phyloP scores from a whole-genome alignment of 2,888 invertebrate species.

The Camponotus fellah region DNA sequence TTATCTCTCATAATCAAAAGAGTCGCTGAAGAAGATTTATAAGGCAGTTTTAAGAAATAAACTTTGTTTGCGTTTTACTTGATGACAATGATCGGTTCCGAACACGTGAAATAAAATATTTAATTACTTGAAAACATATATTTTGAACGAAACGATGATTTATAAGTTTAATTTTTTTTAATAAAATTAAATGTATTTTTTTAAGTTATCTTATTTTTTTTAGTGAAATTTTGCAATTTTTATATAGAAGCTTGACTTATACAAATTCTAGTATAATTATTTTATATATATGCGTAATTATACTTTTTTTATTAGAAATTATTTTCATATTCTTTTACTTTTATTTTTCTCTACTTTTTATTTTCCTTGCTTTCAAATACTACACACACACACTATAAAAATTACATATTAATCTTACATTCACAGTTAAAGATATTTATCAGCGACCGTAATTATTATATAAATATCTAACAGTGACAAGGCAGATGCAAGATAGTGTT shows the following conservation, averaged over 20 bases:
- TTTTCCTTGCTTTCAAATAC: not conserved
- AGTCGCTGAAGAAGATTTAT: no score
- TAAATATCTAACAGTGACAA: not conserved
- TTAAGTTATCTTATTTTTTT: not conserved
- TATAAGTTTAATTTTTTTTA: not conserved
- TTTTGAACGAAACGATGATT: not conserved
- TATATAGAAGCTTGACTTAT: not conserved
- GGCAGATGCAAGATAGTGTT: not conserved
- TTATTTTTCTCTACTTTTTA: not conserved
- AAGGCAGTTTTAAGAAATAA: no score
- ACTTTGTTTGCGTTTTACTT: no score
- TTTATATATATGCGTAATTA: not conserved
- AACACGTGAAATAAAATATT: no score
- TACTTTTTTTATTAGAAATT: not conserved
- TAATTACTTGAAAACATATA: no score
- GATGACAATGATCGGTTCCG: no score
- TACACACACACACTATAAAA: no score
- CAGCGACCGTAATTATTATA: not conserved
- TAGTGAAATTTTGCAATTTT: not conserved
- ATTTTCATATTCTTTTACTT: not conserved
- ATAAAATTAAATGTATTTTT: not conserved
- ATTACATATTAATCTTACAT: not conserved
- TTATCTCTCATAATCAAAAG: no score
- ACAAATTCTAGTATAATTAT: not conserved
- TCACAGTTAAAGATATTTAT: not conserved